Percentiles rank a stretch among this genome's conserved stretches.
phyloP scores from a whole-genome alignment of 2,797 vertebrate genomes.

The Spinus olivaceus region DNA sequence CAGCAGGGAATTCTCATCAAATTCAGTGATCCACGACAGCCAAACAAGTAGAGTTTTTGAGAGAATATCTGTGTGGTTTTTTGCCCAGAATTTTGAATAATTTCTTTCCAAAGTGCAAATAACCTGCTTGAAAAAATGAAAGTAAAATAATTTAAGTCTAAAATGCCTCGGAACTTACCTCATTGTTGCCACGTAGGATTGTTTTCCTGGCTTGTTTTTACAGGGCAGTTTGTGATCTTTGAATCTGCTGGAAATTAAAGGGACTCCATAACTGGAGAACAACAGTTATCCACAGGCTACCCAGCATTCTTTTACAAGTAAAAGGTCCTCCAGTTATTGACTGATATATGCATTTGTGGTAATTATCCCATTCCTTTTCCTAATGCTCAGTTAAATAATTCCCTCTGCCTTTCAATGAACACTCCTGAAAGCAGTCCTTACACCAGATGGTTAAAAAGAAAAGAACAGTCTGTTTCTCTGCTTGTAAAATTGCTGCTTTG shows the following conservation, averaged over 20 bases:
- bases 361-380: background rate
- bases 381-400: background rate
- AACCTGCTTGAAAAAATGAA: background rate
- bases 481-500: background rate
- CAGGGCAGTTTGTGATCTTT: background rate
- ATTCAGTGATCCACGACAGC: background rate
- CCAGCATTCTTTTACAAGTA: background rate
- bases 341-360: background rate
- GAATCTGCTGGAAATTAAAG: constrained; percentile 37
- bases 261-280: background rate
- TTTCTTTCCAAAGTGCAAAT: background rate
- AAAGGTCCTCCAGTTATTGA: background rate
- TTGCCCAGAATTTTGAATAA: background rate
- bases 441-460: background rate
- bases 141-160: background rate
- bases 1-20: background rate
- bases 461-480: background rate
- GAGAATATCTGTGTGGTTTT: background rate
- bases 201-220: background rate
- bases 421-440: background rate
- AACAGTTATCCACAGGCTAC: background rate
- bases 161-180: constrained; percentile 60
- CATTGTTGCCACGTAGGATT: constrained; percentile 48
- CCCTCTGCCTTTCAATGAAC: background rate
- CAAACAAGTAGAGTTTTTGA: background rate